These are phyloP conservation scores for Amblyjoppa proteus DNA, from an alignment of 2,888 invertebrate genomes.

Conservation along the genomic window DNA sequence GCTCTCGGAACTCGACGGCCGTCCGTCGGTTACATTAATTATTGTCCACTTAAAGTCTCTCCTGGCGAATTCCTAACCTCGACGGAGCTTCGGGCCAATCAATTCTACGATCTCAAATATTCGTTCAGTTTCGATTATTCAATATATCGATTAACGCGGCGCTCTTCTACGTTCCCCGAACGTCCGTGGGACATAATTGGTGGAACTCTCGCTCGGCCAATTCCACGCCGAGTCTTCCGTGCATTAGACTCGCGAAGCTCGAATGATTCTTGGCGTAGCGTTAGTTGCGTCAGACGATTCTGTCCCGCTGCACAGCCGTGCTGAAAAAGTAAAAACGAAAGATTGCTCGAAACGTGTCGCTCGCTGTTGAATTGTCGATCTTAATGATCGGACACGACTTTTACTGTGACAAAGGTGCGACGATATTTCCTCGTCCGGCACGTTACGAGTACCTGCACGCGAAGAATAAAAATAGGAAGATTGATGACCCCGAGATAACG, in stretches of 20 bases:
- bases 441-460: conserved; percentile 1
- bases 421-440: conserved; percentile 7
- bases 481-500: conserved; percentile 2
- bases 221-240: conserved; percentile 4
- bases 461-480: conserved; percentile 15
- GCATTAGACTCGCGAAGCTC: not conserved
- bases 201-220: conserved; percentile 26
- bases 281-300: conserved; percentile 44
- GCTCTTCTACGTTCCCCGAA: not conserved
- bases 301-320: not conserved
- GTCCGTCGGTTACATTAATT: conserved; percentile 72
- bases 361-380: not conserved
- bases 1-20: not conserved
- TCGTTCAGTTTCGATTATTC: conserved; percentile 44
- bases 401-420: not conserved
- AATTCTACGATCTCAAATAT: conserved; percentile 30
- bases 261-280: conserved; percentile 25
- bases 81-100: conserved; percentile 25
- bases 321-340: no score
- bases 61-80: not conserved
- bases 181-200: conserved; percentile 22
- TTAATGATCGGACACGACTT: not conserved
- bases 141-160: conserved; percentile 3
- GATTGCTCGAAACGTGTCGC: no score
- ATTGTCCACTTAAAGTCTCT: conserved; percentile 65